phyloP scores from a whole-genome alignment of 2,888 invertebrate genomes.

The Aplocera efformata region DNA sequence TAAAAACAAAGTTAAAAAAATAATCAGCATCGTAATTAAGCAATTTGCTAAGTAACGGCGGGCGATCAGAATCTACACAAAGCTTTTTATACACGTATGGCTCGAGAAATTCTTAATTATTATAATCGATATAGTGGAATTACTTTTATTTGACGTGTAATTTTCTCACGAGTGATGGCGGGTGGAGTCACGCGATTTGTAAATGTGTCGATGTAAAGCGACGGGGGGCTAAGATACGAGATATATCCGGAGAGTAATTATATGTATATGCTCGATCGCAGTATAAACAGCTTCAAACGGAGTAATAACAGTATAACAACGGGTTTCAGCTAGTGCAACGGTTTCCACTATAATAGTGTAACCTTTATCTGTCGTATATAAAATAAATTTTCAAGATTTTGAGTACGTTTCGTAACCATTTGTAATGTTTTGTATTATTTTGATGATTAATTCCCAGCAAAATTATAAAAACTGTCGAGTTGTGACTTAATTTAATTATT shows the following conservation, averaged over 20 bases:
- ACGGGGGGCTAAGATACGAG: conserved; percentile 12
- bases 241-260: conserved; percentile 9
- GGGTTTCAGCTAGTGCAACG: too few relatives aligned
- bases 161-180: conserved; percentile 40
- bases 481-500: too few relatives aligned
- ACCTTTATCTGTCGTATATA: too few relatives aligned
- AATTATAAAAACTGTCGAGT: too few relatives aligned
- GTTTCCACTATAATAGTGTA: too few relatives aligned
- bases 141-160: conserved; percentile 39
- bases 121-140: conserved; percentile 35
- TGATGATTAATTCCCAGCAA: too few relatives aligned
- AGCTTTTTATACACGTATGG: conserved; percentile 26
- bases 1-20: conserved; percentile 14
- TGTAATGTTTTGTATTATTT: too few relatives aligned
- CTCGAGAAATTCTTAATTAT: conserved; percentile 29
- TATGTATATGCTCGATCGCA: neutral
- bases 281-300: too few relatives aligned
- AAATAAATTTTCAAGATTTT: too few relatives aligned
- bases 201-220: conserved; percentile 34
- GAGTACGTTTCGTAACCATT: too few relatives aligned
- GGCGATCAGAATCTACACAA: conserved; percentile 24
- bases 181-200: conserved; percentile 48
- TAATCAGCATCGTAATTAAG: conserved; percentile 20
- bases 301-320: too few relatives aligned
- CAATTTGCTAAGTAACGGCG: conserved; percentile 24